Conservation (phyloP, 2,797 vertebrate genomes). For the Molossus alvarezi region DNA sequence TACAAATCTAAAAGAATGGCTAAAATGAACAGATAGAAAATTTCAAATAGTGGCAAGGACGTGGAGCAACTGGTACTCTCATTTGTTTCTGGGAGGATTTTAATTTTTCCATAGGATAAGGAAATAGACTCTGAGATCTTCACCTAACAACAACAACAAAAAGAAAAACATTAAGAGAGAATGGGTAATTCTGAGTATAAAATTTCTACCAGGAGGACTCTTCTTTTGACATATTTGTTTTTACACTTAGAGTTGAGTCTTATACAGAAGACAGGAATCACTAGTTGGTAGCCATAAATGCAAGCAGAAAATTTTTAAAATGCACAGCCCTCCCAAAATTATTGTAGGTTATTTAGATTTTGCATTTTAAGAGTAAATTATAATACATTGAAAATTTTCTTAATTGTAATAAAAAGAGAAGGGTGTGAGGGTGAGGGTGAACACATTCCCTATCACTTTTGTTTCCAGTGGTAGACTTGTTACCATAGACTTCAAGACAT, state of each 20-base stretch:
- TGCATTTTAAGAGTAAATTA: neutral
- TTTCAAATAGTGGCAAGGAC: neutral
- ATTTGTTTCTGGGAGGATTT: neutral
- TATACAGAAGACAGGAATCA: neutral
- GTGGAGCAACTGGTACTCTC: neutral
- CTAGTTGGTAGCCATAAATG: neutral
- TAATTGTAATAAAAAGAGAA: neutral
- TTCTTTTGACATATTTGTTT: neutral
- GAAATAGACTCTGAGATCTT: neutral
- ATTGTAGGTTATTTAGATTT: neutral
- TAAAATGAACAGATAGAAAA: neutral
- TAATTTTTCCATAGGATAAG: neutral
- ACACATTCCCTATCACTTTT: neutral
- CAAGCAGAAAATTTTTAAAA: neutral
- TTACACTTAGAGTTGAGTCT: neutral
- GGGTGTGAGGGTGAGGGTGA: fast-evolving
- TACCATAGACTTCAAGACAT: neutral
- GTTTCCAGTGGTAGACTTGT: neutral
- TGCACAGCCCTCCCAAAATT: neutral
- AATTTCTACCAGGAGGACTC: neutral
- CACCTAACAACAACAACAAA: neutral
- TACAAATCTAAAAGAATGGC: neutral
- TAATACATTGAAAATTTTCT: neutral
- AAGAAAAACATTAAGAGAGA: neutral
- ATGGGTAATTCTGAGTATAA: neutral